These are phyloP conservation scores for Antrozous pallidus DNA, from an alignment of 2,797 vertebrate species.

Conservation along the genomic window DNA sequence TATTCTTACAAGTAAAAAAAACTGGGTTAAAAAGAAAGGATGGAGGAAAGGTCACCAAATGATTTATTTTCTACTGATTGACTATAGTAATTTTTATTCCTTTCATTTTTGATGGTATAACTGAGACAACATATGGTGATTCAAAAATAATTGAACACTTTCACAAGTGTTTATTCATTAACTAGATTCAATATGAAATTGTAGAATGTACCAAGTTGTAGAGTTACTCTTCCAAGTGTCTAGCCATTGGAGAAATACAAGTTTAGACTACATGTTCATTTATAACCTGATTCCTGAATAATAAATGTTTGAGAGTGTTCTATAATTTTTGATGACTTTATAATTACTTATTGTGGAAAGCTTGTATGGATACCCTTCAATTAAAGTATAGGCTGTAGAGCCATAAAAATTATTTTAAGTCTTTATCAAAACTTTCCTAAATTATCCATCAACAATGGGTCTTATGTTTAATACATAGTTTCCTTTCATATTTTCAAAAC, in stretches of 20 bases:
- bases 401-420: slow-evolving; percentile 13
- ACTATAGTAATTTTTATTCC: background rate
- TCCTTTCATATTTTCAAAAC: slow-evolving; percentile 18
- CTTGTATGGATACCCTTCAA: background rate
- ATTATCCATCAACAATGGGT: slow-evolving; percentile 4
- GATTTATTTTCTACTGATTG: background rate
- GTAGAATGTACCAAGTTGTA: background rate
- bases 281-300: background rate
- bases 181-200: background rate
- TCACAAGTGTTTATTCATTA: background rate
- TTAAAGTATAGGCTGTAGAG: slow-evolving; percentile 14
- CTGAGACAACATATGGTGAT: background rate
- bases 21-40: slow-evolving; percentile 17
- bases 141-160: slow-evolving; percentile 41
- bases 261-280: background rate
- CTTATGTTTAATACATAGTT: slow-evolving; percentile 13
- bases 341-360: slow-evolving; percentile 38
- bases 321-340: background rate
- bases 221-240: background rate
- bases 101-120: slow-evolving; percentile 22
- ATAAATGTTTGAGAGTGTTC: background rate
- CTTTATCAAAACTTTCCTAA: slow-evolving; percentile 48
- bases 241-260: slow-evolving; percentile 28
- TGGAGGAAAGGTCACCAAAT: background rate
- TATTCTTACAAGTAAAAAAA: slow-evolving; percentile 18